phyloP scores from a whole-genome alignment of 2,113 vertebrate species.

The Myiozetetes cayanensis region DNA sequence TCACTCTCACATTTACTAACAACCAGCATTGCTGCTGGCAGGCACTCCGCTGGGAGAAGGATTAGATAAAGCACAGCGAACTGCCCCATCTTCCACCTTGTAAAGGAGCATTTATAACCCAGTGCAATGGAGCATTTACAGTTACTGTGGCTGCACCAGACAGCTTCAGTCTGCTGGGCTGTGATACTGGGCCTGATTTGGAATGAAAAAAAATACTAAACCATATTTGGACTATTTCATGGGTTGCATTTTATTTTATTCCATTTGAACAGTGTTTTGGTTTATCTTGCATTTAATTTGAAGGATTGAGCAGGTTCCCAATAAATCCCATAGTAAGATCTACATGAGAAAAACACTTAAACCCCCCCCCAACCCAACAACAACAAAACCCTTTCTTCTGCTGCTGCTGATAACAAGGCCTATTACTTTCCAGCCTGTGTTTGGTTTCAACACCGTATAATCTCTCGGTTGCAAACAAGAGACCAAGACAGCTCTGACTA shows the following conservation, averaged over 20 bases:
- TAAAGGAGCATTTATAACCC: background rate
- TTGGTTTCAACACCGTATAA: conserved; percentile 15
- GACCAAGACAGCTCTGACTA: conserved; percentile 16
- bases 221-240: background rate
- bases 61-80: background rate
- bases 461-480: conserved; percentile 49
- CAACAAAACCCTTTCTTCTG: conserved; percentile 8
- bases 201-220: background rate
- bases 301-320: background rate
- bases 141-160: background rate
- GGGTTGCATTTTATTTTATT: background rate
- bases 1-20: background rate
- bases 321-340: background rate
- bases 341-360: background rate
- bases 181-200: background rate
- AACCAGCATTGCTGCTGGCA: background rate
- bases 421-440: conserved; percentile 30
- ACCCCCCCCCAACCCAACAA: background rate
- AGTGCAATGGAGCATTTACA: background rate
- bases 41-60: background rate
- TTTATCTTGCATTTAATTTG: conserved; percentile 16
- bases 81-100: background rate
- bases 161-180: background rate
- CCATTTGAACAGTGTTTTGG: background rate
- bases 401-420: conserved; percentile 33